Conservation (phyloP, 2,888 invertebrate species). For the Trichacis sp. region DNA sequence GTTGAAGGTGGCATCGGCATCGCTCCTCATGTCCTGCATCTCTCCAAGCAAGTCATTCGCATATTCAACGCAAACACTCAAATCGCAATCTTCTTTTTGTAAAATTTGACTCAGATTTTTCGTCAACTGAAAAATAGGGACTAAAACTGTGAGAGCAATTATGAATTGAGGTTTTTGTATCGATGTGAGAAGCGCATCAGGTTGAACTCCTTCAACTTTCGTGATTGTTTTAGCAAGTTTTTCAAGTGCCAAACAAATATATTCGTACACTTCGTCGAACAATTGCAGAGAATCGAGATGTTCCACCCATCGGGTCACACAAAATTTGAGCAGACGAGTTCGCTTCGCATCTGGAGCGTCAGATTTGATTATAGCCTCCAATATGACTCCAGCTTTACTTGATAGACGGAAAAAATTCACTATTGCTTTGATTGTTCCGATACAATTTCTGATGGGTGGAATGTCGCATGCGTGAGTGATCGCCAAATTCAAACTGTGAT, state of each 20-base stretch:
- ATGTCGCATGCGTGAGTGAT: background rate
- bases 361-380: background rate
- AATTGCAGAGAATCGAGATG: constrained; percentile 7
- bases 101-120: constrained; percentile 3
- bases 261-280: background rate
- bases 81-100: constrained; percentile 10
- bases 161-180: constrained; percentile 7
- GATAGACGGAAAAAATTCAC: constrained; percentile 5
- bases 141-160: background rate
- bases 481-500: background rate
- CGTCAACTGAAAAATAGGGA: constrained; percentile 1
- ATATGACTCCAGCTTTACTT: constrained; percentile 1
- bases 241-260: constrained; percentile 2
- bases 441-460: too few species aligned
- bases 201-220: background rate
- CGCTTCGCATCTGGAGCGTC: background rate
- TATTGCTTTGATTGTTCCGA: background rate
- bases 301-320: constrained; percentile 7
- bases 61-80: constrained; percentile 3
- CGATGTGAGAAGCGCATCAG: background rate
- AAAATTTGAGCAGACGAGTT: constrained; percentile 6
- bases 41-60: background rate
- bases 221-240: background rate
- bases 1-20: too few species aligned
- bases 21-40: too few species aligned